phyloP scores from a whole-genome alignment of 2,113 vertebrate species.

The Plecotus auritus region DNA sequence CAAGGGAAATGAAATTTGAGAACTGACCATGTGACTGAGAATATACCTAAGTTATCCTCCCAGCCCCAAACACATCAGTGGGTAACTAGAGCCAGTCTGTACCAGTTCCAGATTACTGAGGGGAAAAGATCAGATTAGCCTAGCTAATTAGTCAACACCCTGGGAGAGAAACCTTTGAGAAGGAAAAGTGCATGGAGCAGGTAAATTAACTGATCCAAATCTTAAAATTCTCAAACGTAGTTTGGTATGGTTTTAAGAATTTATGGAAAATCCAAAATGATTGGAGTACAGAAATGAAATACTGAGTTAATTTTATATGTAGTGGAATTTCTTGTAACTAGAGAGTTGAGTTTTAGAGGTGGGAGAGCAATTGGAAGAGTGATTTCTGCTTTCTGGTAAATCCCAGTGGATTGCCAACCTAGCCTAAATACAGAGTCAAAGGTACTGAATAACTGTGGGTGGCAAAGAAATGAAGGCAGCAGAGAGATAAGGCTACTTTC shows the following conservation, averaged over 20 bases:
- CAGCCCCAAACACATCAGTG: neutral
- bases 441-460: neutral
- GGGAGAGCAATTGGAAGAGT: neutral
- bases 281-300: neutral
- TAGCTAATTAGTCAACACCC: neutral
- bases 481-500: neutral
- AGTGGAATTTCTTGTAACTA: neutral
- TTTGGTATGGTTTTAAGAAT: neutral
- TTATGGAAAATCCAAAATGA: neutral
- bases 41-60: neutral
- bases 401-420: neutral
- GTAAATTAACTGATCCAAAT: neutral
- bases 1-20: neutral
- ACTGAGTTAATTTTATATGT: conserved; percentile 1
- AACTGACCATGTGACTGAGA: neutral
- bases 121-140: neutral
- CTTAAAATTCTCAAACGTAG: neutral
- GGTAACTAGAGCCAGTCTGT: neutral
- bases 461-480: neutral
- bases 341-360: neutral
- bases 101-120: neutral
- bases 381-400: neutral
- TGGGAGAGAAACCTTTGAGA: neutral
- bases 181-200: neutral
- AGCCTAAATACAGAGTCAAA: neutral